These are phyloP conservation scores for Hassar affinis DNA, from an alignment of 2,113 vertebrate genomes.

Conservation along the genomic window DNA sequence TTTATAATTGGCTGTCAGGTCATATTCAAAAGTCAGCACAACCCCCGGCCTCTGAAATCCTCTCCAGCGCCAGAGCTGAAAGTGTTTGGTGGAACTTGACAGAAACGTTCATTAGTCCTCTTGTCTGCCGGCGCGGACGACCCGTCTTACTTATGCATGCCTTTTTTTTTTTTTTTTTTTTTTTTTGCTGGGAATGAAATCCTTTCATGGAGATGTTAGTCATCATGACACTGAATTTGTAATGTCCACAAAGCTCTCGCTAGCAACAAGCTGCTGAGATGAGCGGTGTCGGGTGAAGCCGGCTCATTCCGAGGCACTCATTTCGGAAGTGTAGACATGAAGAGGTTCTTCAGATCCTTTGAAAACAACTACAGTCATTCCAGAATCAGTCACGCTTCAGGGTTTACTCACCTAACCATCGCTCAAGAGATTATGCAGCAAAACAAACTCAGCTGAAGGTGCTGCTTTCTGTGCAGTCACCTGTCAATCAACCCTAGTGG, in stretches of 20 bases:
- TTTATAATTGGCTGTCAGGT: conserved; percentile 52
- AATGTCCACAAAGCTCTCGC: not conserved
- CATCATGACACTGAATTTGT: conserved; percentile 22
- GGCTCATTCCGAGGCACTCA: not conserved
- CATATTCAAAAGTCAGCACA: conserved; percentile 14
- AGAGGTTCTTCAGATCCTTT: not conserved
- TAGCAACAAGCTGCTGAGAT: not conserved
- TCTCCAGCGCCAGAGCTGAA: not conserved
- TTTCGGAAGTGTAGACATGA: not conserved
- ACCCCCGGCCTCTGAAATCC: conserved; percentile 8
- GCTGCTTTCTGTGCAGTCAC: too few relatives aligned
- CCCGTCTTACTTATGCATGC: not conserved
- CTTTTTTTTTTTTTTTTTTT: not conserved
- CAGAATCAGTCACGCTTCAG: too few relatives aligned
- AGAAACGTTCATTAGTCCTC: conserved; percentile 45
- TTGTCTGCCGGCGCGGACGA: conserved; percentile 34
- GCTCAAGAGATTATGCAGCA: too few relatives aligned
- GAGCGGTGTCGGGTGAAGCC: not conserved
- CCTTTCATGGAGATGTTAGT: conserved; percentile 6
- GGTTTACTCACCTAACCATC: too few relatives aligned
- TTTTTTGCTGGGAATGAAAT: not conserved
- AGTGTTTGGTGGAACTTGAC: conserved; percentile 37
- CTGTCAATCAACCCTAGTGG: too few relatives aligned
- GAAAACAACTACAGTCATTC: too few relatives aligned
- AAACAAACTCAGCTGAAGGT: too few relatives aligned